Base-by-base conservation (phyloP, 1,140 invertebrate genomes). In the Drosophila leontia region DNA sequence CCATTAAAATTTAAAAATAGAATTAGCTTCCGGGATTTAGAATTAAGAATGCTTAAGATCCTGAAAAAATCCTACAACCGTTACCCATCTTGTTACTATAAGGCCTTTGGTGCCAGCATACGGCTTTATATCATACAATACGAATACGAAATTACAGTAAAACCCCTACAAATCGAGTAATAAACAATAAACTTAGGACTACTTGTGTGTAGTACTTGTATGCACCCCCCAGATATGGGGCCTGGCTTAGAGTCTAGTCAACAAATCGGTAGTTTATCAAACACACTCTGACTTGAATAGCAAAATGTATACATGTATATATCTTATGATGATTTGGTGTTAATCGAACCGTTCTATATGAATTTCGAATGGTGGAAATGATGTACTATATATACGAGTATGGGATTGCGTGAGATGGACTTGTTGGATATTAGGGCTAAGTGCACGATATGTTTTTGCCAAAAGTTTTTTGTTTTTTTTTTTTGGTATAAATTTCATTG, bases 401-500 rank as follows among this genome's bases (percentile, higher is more conserved):
- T 29, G 26, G 39, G 53, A 42, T 64, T 19, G 68, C 41, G 42
- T 75, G 29, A 62, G 35, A 29, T 55, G 56, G 74, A 69, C 47
- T 34, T 51, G 26, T 23, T 26, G 53, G 53, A 56, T 85, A 63
- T 76, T 78, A 82, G 79, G 69, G 68, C 72, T 87, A 88, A 88
- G 80, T 87, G 83, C 83, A 88, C 84, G 77, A 84, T 88, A 80
- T 88, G 84, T 80, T 80, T 75, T 75, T 87, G 84, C 83, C 84
- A 83, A 87, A 76, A 17, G 23, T 48, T 44, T 34, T 7, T 8
- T 32, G 32, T n/a, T n/a, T 34, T 34, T 11, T 9, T 23, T 17
- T 32, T 58, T 68, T 72, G 70, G 67, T 67, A 69, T 83, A 63
- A 74, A 57, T 80, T 70, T 70, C 58, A 67, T 63, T 55, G 50